Evolutionary conservation across 2,888 invertebrate genomes (phyloP), one percentile per base, ranked within the genome.

Genomic region (Leucophenga maculata): DNA sequence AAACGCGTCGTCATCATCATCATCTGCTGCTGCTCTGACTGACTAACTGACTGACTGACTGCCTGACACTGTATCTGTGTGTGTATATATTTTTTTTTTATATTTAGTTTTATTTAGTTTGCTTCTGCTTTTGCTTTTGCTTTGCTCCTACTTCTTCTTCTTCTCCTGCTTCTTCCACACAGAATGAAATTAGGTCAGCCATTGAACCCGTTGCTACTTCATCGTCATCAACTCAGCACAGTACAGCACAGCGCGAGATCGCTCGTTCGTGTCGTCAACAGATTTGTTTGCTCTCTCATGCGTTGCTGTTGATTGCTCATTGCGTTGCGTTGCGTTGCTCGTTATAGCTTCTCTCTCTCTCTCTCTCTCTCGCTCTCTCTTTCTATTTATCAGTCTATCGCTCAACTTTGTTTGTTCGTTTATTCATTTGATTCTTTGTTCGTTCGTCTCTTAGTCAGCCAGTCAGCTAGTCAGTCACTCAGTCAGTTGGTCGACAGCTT

Each of bases 181-280:
- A 70, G 71, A 70, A 74, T 71, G 79, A 86, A 87, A 88, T 87
- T 87, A 83, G 87, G 87, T 88, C 87, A 87, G 88, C 86, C 87
- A 87, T 87, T 86, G 86, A 86, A 86, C 86, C 86, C 86, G 84
- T 84, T 86, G 86, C 83, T 84, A 79, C 80, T 82, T 75, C 74
- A 75, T n/a, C n/a, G n/a, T n/a, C n/a, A n/a, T n/a, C n/a, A n/a
- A n/a, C n/a, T n/a, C n/a, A n/a, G n/a, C n/a, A n/a, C n/a, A n/a
- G n/a, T n/a, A n/a, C n/a, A n/a, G n/a, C n/a, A 48, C 69, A 75
- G 55, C 70, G 65, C 68, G 32, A 6, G 22, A 11, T 39, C 31
- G 60, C 13, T 31, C 32, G 50, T 32, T 60, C n/a, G 60, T 31
- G 44, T 60, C n/a, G 16, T 39, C 57, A 54, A 16, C 68, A 52